Evolutionary conservation across 2,888 invertebrate genomes (phyloP).

Genomic region (Tethea ocularis): DNA sequence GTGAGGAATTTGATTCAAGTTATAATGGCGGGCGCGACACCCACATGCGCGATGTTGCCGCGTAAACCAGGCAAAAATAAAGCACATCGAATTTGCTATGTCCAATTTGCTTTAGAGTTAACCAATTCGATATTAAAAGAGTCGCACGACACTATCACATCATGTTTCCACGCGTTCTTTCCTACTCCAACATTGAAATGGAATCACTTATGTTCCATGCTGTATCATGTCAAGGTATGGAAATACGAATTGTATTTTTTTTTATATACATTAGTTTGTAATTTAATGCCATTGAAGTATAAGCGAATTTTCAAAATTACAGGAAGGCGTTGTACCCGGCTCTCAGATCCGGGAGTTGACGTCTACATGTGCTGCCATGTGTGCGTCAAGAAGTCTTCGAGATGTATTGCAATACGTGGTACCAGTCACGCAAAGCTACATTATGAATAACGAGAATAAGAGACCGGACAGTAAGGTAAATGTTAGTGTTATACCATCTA

Average conservation of each 20-base stretch:
- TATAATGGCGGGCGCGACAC: conserved; percentile 89
- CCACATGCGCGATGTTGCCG: conserved; percentile 64
- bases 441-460: conserved; percentile 44
- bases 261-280: not conserved
- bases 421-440: conserved; percentile 61
- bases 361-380: conserved; percentile 93
- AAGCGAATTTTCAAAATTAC: conserved; percentile 9
- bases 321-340: conserved; percentile 66
- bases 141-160: conserved; percentile 94
- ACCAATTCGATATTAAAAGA: conserved; percentile 92
- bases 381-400: conserved; percentile 81
- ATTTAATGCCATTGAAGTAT: not conserved
- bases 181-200: conserved; percentile 97
- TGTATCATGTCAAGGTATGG: conserved; percentile 87
- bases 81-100: conserved; percentile 67
- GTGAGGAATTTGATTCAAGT: conserved; percentile 91
- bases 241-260: conserved; percentile 10
- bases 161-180: conserved; percentile 98
- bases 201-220: conserved; percentile 93
- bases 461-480: conserved; percentile 60
- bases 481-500: too few species aligned
- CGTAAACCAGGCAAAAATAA: conserved; percentile 67
- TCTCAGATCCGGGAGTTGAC: conserved; percentile 63
- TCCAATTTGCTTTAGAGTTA: conserved; percentile 83
- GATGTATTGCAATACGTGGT: conserved; percentile 73